Evolutionary conservation across 2,888 invertebrate genomes (phyloP).

Genomic region (Tipula helvola): DNA sequence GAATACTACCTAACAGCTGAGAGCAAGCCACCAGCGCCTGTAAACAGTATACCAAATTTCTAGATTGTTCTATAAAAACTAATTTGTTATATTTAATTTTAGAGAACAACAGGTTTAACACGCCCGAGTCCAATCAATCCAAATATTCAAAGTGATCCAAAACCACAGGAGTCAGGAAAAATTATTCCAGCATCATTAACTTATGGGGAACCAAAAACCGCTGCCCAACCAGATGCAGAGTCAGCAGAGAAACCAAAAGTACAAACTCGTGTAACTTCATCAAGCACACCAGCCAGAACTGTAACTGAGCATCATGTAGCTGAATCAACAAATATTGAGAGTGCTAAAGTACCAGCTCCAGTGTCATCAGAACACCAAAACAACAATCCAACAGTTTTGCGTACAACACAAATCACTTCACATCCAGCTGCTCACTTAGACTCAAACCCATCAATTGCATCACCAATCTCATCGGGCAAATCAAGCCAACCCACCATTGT

Average conservation of each 20-base stretch:
- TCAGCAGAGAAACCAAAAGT: background rate
- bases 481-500: background rate
- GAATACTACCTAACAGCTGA: background rate
- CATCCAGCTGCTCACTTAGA: background rate
- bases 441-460: background rate
- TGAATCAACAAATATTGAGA: background rate
- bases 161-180: background rate
- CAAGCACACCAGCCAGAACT: background rate
- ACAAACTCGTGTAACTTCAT: background rate
- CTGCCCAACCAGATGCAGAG: background rate
- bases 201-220: background rate
- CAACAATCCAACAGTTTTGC: background rate
- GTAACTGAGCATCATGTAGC: background rate
- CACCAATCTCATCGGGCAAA: background rate
- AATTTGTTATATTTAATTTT: background rate
- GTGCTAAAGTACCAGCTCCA: background rate
- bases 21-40: background rate
- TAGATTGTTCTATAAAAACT: background rate
- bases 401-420: background rate
- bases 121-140: conserved; percentile 9
- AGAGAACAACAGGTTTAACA: background rate
- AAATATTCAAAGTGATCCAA: conserved; percentile 6
- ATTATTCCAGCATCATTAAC: background rate
- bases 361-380: background rate
- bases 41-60: background rate